Conservation (phyloP, 2,113 vertebrate species). For the Panurus biarmicus region DNA sequence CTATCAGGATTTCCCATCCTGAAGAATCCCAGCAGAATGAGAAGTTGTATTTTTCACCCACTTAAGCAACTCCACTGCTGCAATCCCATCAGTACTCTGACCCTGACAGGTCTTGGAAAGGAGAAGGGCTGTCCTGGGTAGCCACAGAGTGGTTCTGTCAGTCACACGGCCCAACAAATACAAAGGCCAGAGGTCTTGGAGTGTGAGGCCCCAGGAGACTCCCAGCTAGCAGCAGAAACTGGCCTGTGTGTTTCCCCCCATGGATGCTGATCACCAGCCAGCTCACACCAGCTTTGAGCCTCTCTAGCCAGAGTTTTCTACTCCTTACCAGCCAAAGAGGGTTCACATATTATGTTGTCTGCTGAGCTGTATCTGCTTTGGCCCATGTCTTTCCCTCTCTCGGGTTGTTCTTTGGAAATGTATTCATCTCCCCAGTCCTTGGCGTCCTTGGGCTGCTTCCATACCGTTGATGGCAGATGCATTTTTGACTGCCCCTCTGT, state of each 20-base stretch:
- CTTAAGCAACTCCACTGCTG: background rate
- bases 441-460: slow-evolving; percentile 78
- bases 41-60: background rate
- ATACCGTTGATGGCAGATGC: slow-evolving; percentile 67
- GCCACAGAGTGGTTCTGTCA: background rate
- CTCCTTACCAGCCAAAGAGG: slow-evolving; percentile 75
- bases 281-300: background rate
- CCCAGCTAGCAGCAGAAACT: background rate
- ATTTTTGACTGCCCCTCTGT: slow-evolving; percentile 65
- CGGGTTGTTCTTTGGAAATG: slow-evolving; percentile 73
- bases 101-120: background rate
- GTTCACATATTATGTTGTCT: slow-evolving; percentile 73
- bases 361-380: slow-evolving; percentile 70
- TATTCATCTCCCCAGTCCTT: slow-evolving; percentile 78
- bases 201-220: background rate
- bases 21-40: background rate
- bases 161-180: background rate
- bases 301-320: background rate
- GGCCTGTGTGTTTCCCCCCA: background rate
- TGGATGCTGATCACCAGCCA: background rate
- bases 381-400: slow-evolving; percentile 68
- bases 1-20: background rate
- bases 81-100: background rate
- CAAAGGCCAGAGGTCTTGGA: background rate
- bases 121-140: background rate